Base-by-base conservation (phyloP, 2,888 invertebrate genomes). In the Ptilodon capucinus region DNA sequence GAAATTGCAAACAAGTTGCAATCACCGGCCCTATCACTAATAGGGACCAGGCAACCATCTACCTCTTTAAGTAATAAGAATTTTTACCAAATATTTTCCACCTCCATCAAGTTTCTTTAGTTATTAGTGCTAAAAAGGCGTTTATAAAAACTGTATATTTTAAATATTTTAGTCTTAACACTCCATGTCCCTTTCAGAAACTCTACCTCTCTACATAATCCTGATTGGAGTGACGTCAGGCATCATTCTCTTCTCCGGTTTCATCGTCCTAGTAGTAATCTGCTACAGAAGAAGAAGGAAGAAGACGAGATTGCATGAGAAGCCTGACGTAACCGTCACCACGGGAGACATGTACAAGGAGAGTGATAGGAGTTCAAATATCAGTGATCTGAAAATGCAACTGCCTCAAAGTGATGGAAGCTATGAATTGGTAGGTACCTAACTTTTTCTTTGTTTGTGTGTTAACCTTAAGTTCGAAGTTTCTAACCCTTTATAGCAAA, bases 311-410 rank as follows among this genome's bases (percentile, higher is more conserved):
- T 79, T 86, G 48, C 94, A 91, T 16, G 87, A 92, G 66, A 94
- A 95, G 58, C 93, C 93, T 14, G 93, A 93, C 34, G 92, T 92
- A 0, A 91, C 91, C 0, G 87, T 86, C 4, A 88, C 83, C 0
- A 76, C 81, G 1, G 75, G 84, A 5, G 90, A 91, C 49, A 76
- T 82, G 71, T 94, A 93, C 60, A 89, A 95, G 60, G 95, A 95
- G 76, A 97, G 97, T 50, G 97, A 98, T 79, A 93, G 97, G 54
- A 97, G 97, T 71, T 97, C 97, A 25, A 97, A 97, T 81, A 97
- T 97, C 65, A 97, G 97, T 60, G 97, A 97, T 83, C 90, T 97
- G 76, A 98, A 98, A 85, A 92, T 97, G 57, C 97, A 97, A 80
- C 92, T 97, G 54, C 93, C 97, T 32, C 97, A 97, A 13, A 94